Base-by-base conservation (phyloP, 1,140 invertebrate species). In the Acyrthosiphon pisum region DNA sequence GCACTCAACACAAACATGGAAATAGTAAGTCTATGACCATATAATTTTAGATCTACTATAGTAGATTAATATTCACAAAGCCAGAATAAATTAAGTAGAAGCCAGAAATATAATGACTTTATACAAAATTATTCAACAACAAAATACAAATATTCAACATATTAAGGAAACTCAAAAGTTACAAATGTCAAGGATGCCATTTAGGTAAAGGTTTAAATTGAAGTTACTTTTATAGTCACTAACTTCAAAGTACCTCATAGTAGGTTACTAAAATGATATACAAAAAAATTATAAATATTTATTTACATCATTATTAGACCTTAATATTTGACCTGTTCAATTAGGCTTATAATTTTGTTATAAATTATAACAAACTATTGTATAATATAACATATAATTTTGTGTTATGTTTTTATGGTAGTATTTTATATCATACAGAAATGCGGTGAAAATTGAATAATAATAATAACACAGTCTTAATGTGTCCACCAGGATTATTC, bases 211-310 rank as follows among this genome's bases (percentile, higher is more conserved):
- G n/a, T 93, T 53, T 53, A 93, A 48, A 56, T 41, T 14, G 35
- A 90, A 90, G 48, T 91, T n/a, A 46, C 30, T 37, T 22, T 92
- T 81, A n/a, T 4, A 48, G 35, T 56, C 68, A 35, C 20, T 14
- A 48, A 91, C 60, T 50, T 91, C 68, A 91, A 91, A 91, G 35
- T 91, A 30, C 6, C 20, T 23, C 9, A 56, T 41, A 50, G 1
- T 68, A 86, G 48, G 91, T 50, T 84, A 92, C 60, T 81, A 92
- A 86, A 41, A 93, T 56, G 91, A 93, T 56, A 37, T 93, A 86
- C 81, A 93, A 93, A 92, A 91, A 86, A 83, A 93, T n/a, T 86
- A 86, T 93, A 93, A 93, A 83, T 46, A 93, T 93, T 81, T 93
- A 93, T 93, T 93, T 86, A 93, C 81, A 93, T 86, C 81, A 93